A percentile compares a stretch with the other conserved stretches of the same genome.
These are phyloP conservation scores for Euura lappo DNA, from an alignment of 1,140 invertebrate genomes.

Conservation along the genomic window DNA sequence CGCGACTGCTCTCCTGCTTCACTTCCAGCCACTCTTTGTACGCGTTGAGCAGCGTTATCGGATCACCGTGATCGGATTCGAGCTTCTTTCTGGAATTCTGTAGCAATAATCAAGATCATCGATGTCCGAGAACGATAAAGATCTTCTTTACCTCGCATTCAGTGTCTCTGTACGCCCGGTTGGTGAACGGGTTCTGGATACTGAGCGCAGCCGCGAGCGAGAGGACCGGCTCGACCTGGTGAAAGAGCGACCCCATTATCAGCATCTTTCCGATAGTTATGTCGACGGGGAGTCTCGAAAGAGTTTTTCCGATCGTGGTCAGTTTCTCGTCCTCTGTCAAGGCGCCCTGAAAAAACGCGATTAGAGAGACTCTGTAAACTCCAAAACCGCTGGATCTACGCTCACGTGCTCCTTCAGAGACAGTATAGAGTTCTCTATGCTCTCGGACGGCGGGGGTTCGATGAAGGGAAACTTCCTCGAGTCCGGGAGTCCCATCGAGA, in stretches of 20 bases:
- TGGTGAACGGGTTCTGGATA: slow-evolving; percentile 93
- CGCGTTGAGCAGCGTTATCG: slow-evolving; percentile 87
- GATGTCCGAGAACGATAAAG: slow-evolving; percentile 11
- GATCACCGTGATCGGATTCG: slow-evolving; percentile 94
- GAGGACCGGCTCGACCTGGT: slow-evolving; percentile 90
- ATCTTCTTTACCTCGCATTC: slow-evolving; percentile 73
- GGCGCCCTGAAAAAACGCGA: slow-evolving; percentile 70
- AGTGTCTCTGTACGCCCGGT: slow-evolving; percentile 82
- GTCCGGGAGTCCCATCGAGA: slow-evolving; percentile 92
- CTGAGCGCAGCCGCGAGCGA: slow-evolving; percentile 91
- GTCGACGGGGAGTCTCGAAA: slow-evolving; percentile 92
- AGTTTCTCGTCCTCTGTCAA: slow-evolving; percentile 83
- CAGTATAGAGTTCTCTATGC: slow-evolving; percentile 85
- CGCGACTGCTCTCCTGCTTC: slow-evolving; percentile 63
- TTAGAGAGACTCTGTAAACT: slow-evolving; percentile 17
- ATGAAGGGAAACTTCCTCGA: slow-evolving; percentile 94
- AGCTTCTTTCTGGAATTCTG: slow-evolving; percentile 79
- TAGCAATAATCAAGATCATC: slow-evolving; percentile 25
- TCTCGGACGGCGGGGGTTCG: slow-evolving; percentile 83
- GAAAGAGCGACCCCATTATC: slow-evolving; percentile 89
- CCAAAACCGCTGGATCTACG: slow-evolving; percentile 23
- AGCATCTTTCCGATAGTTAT: slow-evolving; percentile 96
- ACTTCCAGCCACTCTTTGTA: slow-evolving; percentile 90
- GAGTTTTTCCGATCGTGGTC: slow-evolving; percentile 87
- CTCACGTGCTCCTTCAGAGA: slow-evolving; percentile 87